Conservation (phyloP, 1,140 invertebrate genomes). For the Ooceraea biroi region DNA sequence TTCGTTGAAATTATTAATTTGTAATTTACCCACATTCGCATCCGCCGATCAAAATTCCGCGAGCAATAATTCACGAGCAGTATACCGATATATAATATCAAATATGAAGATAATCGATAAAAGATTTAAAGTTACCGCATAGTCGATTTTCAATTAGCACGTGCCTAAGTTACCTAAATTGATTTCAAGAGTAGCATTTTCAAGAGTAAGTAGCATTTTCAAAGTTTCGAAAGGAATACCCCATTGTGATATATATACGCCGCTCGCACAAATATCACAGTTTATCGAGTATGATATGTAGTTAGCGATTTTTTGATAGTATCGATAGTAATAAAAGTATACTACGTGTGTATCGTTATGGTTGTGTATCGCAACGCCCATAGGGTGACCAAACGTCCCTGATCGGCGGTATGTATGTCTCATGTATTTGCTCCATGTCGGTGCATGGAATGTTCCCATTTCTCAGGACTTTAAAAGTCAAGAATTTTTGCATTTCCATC, state of each 20-base stretch:
- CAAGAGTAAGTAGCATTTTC: slow-evolving; percentile 5
- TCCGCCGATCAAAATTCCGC: slow-evolving; percentile 38
- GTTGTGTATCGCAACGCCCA: slow-evolving; percentile 1
- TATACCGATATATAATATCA: slow-evolving; percentile 71
- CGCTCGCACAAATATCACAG: slow-evolving; percentile 80
- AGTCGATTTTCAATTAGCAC: slow-evolving; percentile 47
- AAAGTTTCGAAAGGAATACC: slow-evolving; percentile 22
- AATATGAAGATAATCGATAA: slow-evolving; percentile 70
- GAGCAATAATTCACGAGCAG: slow-evolving; percentile 56
- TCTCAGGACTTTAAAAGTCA: neutral
- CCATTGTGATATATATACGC: slow-evolving; percentile 74
- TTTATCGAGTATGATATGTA: slow-evolving; percentile 83
- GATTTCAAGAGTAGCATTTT: slow-evolving; percentile 57
- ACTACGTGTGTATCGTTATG: slow-evolving; percentile 41
- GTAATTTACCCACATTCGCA: neutral
- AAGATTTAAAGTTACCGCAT: slow-evolving; percentile 64
- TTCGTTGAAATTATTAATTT: slow-evolving; percentile 2
- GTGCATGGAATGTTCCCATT: slow-evolving; percentile 11
- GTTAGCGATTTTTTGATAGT: slow-evolving; percentile 73
- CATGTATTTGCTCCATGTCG: slow-evolving; percentile 5
- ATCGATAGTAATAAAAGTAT: slow-evolving; percentile 73
- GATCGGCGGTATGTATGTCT: neutral
- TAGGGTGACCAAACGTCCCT: slow-evolving; percentile 31
- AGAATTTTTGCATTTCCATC: neutral
- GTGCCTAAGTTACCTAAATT: slow-evolving; percentile 53